Evolutionary conservation across 2,113 vertebrate species (phyloP).

Genomic region (Lates calcarifer): DNA sequence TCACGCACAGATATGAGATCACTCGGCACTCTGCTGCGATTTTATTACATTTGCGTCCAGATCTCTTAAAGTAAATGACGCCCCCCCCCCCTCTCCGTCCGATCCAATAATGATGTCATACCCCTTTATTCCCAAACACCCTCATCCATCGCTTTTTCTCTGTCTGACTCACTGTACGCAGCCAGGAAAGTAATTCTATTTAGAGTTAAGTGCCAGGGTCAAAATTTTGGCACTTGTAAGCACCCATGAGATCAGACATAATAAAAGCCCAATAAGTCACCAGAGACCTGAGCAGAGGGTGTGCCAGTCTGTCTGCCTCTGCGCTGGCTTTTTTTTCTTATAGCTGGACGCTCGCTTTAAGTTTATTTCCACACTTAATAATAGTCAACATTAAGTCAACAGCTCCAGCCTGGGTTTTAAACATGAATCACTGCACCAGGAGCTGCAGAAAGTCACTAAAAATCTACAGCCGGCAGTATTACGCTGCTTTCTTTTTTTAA

Average conservation of each 20-base stretch:
- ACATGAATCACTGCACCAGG: slow-evolving; percentile 18
- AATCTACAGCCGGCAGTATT: not conserved
- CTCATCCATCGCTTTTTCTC: slow-evolving; percentile 63
- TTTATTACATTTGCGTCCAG: slow-evolving; percentile 69
- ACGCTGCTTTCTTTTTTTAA: slow-evolving; percentile 15
- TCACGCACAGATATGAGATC: slow-evolving; percentile 62
- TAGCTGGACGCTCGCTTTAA: not conserved
- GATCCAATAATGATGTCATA: slow-evolving; percentile 77
- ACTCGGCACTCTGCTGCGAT: slow-evolving; percentile 57
- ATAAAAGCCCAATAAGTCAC: slow-evolving; percentile 72
- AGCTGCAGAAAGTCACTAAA: not conserved
- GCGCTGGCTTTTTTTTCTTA: not conserved
- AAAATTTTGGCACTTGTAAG: slow-evolving; percentile 75
- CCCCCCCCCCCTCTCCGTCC: too few relatives aligned
- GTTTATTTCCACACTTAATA: slow-evolving; percentile 25
- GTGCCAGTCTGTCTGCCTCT: slow-evolving; percentile 41
- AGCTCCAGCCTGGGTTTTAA: not conserved
- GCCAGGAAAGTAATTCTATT: slow-evolving; percentile 80
- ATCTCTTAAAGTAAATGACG: slow-evolving; percentile 66
- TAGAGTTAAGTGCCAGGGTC: slow-evolving; percentile 79
- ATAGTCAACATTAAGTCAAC: not conserved
- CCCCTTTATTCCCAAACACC: slow-evolving; percentile 69
- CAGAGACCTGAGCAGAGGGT: slow-evolving; percentile 52
- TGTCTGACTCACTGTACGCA: slow-evolving; percentile 71
- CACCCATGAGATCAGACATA: slow-evolving; percentile 77